Conservation (phyloP, 2,888 invertebrate species). For the Noctua fimbriata region DNA sequence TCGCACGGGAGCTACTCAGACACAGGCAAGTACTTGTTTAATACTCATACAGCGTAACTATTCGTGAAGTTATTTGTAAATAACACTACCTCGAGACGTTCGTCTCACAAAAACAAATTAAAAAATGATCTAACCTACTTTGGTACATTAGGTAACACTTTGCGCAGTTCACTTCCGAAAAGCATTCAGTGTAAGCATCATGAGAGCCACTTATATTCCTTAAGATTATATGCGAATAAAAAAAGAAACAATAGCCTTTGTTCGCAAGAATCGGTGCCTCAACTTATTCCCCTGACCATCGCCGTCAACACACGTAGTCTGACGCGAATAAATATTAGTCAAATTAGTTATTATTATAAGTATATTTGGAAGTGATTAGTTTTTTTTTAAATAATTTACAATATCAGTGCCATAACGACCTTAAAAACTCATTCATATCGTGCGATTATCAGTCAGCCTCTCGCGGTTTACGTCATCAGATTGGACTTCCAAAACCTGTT, state of each 20-base stretch:
- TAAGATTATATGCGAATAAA: constrained; percentile 82
- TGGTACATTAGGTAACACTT: constrained; percentile 72
- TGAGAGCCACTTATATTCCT: constrained; percentile 72
- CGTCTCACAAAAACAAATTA: constrained; percentile 39
- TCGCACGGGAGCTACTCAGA: constrained; percentile 89
- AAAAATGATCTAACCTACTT: constrained; percentile 66
- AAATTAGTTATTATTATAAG: constrained; percentile 3
- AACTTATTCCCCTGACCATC: constrained; percentile 82
- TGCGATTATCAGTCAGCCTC: constrained; percentile 72
- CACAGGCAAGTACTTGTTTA: constrained; percentile 87
- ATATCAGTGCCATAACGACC: constrained; percentile 49
- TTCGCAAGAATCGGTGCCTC: constrained; percentile 81
- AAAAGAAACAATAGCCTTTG: constrained; percentile 88
- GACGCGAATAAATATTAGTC: constrained; percentile 49
- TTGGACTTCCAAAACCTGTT: constrained; percentile 83
- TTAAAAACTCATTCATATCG: constrained; percentile 66
- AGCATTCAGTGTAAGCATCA: constrained; percentile 67
- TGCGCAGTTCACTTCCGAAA: constrained; percentile 74
- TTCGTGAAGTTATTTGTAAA: constrained; percentile 39
- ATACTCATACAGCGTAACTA: constrained; percentile 31
- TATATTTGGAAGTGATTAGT: constrained; percentile 58
- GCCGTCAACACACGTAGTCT: constrained; percentile 75
- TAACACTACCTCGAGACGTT: constrained; percentile 36
- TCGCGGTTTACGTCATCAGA: constrained; percentile 83
- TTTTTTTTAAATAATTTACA: constrained; percentile 44